Base-by-base conservation (phyloP, 2,888 invertebrate genomes). In the Salpingus planirostris region DNA sequence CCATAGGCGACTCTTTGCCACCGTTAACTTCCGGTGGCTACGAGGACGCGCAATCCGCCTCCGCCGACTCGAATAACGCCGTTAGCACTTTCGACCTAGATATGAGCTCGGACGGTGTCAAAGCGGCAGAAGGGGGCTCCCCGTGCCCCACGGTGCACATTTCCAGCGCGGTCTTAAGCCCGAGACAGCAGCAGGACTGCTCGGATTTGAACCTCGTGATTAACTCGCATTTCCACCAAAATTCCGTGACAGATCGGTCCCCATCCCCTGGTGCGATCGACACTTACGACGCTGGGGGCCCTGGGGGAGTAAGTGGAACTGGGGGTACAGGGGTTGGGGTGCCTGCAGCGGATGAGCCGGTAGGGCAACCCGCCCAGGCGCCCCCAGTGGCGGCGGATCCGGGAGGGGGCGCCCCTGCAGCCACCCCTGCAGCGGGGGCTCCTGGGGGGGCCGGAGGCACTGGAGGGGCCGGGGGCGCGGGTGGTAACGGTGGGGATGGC, bases 161-260 rank as follows among this genome's bases (percentile, higher is more conserved):
- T 1, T 70, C 73, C 2, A 41, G 62, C 68, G 35, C 72, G 63
- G 49, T 74, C 62, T 43, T 72, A 64, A 42, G 40, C 7, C 55
- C 71, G 60, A 67, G 69, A 3, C 69, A 74, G 52, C 71, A 67
- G 26, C 78, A 79, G 55, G 77, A 71, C 3, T 81, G 81, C 47
- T 76, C 78, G 0, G 80, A 80, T 62, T 60, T 80, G 37, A 80
- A 78, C 52, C 74, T 81, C 33, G 74, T 79, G 10, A 74, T 81
- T 2, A 80, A 80, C 43, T 79, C 80, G 1, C 78, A 80, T 48
- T 69, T 79, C 2, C 65, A 78, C 22, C 78, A 76, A 44, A 55
- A 58, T 28, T 32, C 41, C 13, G 40, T 24, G 2, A 59, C 33
- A 11, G 52, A 46, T 11, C 57, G 63, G 11, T 27, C 26, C 10